These are phyloP conservation scores for Tetramorium parvispinum DNA, from an alignment of 1,140 invertebrate genomes.

Conservation along the genomic window DNA sequence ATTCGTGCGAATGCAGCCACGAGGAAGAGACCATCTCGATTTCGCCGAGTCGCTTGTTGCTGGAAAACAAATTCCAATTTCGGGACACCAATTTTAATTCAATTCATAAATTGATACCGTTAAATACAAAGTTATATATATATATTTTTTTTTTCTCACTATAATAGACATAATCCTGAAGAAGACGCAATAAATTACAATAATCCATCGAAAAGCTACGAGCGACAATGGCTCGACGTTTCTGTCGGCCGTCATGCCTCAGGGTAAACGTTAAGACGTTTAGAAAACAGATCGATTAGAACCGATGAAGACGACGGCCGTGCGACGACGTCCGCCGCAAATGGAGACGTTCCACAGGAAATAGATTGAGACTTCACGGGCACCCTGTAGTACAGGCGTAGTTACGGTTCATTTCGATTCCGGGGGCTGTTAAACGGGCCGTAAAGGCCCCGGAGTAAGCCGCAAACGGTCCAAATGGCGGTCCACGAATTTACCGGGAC, in stretches of 20 bases:
- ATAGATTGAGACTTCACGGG: constrained; percentile 38
- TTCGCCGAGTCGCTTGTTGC: not conserved
- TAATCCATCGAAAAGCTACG: no score
- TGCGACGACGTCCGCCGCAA: not conserved
- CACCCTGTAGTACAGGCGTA: not conserved
- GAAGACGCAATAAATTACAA: not conserved
- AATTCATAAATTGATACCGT: not conserved
- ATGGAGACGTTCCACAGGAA: constrained; percentile 41
- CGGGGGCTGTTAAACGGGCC: constrained; percentile 21
- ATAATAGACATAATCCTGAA: not conserved
- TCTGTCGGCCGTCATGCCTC: not conserved
- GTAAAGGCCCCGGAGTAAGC: constrained; percentile 24
- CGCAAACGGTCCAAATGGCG: constrained; percentile 32
- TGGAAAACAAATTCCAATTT: not conserved
- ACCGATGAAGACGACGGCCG: not conserved
- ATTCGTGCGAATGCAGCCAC: not conserved
- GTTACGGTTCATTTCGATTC: constrained; percentile 32
- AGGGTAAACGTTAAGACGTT: not conserved
- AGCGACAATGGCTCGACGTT: not conserved
- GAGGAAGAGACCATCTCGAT: not conserved
- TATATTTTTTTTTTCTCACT: not conserved
- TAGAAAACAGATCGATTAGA: not conserved
- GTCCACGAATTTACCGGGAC: constrained; percentile 32
- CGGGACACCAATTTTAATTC: not conserved
- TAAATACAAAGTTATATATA: not conserved